Percentiles rank a stretch among this genome's conserved stretches.
These are phyloP conservation scores for Capricornis sumatraensis DNA, from an alignment of 2,113 vertebrate genomes.

Conservation along the genomic window DNA sequence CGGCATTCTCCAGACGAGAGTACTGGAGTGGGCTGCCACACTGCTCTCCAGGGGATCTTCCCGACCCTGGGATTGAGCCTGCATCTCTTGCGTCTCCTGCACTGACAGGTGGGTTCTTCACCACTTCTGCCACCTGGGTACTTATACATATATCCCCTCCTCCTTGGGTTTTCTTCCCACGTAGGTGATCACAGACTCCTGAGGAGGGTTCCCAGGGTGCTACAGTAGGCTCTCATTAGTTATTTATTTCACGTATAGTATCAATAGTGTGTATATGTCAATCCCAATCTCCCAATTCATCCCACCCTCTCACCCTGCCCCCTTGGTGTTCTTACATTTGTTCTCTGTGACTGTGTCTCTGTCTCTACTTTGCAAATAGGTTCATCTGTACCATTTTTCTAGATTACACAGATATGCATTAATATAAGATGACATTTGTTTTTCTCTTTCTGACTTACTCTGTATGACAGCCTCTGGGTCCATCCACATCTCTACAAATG, in stretches of 20 bases:
- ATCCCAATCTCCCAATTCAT: not conserved
- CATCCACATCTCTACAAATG: not conserved
- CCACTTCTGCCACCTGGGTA: not conserved
- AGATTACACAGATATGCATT: not conserved
- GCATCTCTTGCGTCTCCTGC: not conserved
- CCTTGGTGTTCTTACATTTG: not conserved
- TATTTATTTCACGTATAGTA: not conserved
- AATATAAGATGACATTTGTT: not conserved
- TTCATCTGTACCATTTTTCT: not conserved
- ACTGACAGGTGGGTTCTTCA: not conserved
- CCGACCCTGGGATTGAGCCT: not conserved
- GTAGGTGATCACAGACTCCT: not conserved
- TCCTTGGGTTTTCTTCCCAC: not conserved
- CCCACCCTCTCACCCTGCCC: rapidly evolving
- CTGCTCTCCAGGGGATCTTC: not conserved
- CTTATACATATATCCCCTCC: not conserved
- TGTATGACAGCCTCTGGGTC: not conserved
- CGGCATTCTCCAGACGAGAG: not conserved
- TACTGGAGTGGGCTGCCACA: not conserved
- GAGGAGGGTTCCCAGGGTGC: not conserved
- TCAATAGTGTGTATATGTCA: not conserved
- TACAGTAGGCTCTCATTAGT: not conserved
- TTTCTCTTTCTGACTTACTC: not conserved
- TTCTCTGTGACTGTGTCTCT: not conserved
- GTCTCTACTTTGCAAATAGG: not conserved